Percentiles rank a stretch among this genome's conserved stretches.
Evolutionary conservation across 2,888 invertebrate genomes (phyloP).

Genomic region (Tenthredo livida): DNA sequence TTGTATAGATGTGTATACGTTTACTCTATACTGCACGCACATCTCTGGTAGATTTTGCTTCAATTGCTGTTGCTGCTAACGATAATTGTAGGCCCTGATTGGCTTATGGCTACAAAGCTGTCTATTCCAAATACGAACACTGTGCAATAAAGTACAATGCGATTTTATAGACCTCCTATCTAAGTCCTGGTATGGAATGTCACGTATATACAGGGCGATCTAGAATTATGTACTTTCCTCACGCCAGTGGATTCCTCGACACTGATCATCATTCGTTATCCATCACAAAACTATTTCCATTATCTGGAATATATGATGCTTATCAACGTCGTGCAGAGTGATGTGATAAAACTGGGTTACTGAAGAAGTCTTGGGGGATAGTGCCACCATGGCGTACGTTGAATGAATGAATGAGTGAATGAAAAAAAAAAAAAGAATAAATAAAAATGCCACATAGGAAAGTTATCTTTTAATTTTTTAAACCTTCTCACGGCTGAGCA

Average conservation of each 20-base stretch:
- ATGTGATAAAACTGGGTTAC: neutral
- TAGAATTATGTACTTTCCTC: no score
- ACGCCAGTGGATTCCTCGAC: no score
- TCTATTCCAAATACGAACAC: constrained; percentile 21
- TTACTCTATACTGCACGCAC: neutral
- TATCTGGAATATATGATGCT: neutral
- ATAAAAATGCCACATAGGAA: neutral
- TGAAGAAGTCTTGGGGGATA: neutral
- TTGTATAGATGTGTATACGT: neutral
- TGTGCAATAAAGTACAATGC: neutral
- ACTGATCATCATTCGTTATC: no score
- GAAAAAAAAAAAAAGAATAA: neutral
- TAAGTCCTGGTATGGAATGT: neutral
- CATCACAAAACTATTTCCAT: neutral
- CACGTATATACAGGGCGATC: neutral
- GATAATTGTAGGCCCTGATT: constrained; percentile 46
- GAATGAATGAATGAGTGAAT: no score
- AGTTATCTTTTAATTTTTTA: constrained; percentile 30
- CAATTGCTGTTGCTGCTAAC: constrained; percentile 45
- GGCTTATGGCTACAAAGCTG: constrained; percentile 30
- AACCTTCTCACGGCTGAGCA: constrained; percentile 44
- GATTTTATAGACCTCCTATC: neutral
- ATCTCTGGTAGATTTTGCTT: neutral
- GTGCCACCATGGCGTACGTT: neutral
- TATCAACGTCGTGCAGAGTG: neutral